Evolutionary conservation across 2,113 vertebrate species (phyloP).

Genomic region (Phoxinus phoxinus): DNA sequence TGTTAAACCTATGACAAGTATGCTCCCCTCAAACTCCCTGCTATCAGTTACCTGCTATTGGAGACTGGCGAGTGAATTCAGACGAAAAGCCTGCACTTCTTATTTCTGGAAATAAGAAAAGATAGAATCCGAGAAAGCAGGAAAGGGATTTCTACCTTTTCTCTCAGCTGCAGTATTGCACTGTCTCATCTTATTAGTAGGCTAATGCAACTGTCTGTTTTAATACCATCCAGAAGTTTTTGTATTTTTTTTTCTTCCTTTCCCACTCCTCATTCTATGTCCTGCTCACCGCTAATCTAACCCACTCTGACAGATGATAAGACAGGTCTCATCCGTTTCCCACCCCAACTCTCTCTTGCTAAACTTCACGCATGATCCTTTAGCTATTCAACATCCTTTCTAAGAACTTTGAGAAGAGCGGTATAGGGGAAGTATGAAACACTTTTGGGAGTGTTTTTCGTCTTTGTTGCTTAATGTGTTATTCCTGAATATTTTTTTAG

Average conservation of each 20-base stretch:
- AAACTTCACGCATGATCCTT: constrained; percentile 42
- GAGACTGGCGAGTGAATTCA: background rate
- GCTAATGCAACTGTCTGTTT: constrained; percentile 83
- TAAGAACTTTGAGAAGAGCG: constrained; percentile 64
- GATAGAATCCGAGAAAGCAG: constrained; percentile 45
- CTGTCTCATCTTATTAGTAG: constrained; percentile 80
- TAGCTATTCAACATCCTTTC: constrained; percentile 65
- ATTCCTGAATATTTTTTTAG: constrained; percentile 61
- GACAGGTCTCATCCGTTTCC: constrained; percentile 70
- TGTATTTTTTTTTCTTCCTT: constrained; percentile 56
- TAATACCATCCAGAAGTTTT: constrained; percentile 78
- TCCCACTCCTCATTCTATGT: constrained; percentile 56
- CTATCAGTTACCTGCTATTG: constrained; percentile 64
- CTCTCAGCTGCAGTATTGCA: constrained; percentile 68
- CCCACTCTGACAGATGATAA: constrained; percentile 73
- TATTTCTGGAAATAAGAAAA: constrained; percentile 17
- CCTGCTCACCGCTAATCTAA: constrained; percentile 75
- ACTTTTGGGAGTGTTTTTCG: constrained; percentile 48
- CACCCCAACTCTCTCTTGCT: constrained; percentile 34
- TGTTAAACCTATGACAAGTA: constrained; percentile 76
- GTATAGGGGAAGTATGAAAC: constrained; percentile 41
- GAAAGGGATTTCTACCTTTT: constrained; percentile 59
- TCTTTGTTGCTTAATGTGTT: constrained; percentile 49
- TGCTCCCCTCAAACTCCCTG: constrained; percentile 47
- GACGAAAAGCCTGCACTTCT: background rate